Conservation (phyloP, 2,888 invertebrate species). For the Micoletzkya japonica region DNA sequence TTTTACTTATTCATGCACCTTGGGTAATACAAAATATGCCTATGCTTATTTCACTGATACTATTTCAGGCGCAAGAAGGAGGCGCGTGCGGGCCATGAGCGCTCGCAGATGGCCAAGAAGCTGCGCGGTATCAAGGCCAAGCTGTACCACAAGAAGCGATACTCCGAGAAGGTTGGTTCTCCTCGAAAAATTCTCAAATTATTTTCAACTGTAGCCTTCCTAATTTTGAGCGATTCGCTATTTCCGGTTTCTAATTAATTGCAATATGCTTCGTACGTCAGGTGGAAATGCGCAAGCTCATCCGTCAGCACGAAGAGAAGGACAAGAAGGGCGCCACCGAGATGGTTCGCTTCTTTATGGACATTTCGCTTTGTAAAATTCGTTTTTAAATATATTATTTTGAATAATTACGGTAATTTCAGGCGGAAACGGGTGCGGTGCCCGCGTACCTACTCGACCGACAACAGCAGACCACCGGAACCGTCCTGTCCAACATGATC, state of each 20-base stretch:
- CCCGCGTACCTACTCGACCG: slow-evolving; percentile 96
- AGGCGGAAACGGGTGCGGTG: slow-evolving; percentile 83
- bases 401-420: slow-evolving; percentile 2
- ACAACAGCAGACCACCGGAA: slow-evolving; percentile 88
- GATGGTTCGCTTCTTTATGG: slow-evolving; percentile 67
- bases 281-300: slow-evolving; percentile 66
- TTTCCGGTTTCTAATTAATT: neutral
- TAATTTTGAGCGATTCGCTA: neutral
- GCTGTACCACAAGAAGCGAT: slow-evolving; percentile 90
- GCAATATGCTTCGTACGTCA: slow-evolving; percentile 22
- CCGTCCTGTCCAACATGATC: slow-evolving; percentile 96
- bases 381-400: no score
- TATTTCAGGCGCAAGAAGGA: slow-evolving; percentile 78
- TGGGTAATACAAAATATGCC: no score
- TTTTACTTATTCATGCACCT: no score
- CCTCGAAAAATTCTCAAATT: neutral
- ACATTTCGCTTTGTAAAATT: neutral
- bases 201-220: neutral
- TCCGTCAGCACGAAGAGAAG: slow-evolving; percentile 94
- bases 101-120: slow-evolving; percentile 86
- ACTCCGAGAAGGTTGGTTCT: slow-evolving; percentile 90
- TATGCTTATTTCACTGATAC: no score
- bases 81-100: slow-evolving; percentile 88
- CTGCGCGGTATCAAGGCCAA: slow-evolving; percentile 95
- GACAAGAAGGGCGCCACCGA: slow-evolving; percentile 76